Conservation (phyloP, 1,140 invertebrate genomes). For the Pseudomyrmex sp. region DNA sequence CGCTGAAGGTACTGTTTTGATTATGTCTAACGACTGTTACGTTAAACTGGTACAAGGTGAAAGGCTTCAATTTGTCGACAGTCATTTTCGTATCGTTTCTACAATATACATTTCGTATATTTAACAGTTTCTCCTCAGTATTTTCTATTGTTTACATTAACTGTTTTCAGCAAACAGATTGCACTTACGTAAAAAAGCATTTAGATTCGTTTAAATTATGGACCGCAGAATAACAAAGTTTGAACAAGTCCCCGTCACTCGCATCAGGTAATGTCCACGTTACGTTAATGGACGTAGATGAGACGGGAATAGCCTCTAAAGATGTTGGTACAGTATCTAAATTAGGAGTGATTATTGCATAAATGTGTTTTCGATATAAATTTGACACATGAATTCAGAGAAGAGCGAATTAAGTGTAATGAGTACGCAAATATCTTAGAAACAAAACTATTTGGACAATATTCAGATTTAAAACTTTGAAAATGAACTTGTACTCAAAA, state of each 20-base stretch:
- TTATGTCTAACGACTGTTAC: conserved; percentile 84
- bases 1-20: conserved; percentile 82
- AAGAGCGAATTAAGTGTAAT: no score
- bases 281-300: conserved; percentile 84
- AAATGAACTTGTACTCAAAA: no score
- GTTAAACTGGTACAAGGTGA: conserved; percentile 88
- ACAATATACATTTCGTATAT: conserved; percentile 64
- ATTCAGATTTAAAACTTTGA: no score
- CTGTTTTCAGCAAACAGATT: conserved; percentile 59
- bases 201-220: conserved; percentile 69
- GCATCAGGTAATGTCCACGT: conserved; percentile 81
- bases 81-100: conserved; percentile 83
- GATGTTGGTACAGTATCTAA: conserved; percentile 79
- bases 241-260: conserved; percentile 80
- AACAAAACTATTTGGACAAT: no score
- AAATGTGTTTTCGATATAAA: not conserved
- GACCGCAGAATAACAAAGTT: conserved; percentile 85
- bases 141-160: no score
- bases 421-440: no score
- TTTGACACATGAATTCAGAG: not conserved
- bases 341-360: conserved; percentile 40
- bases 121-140: not conserved
- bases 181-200: conserved; percentile 73
- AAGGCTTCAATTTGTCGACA: conserved; percentile 86
- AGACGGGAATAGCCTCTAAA: conserved; percentile 85